These are phyloP conservation scores for Pilophorus perplexus DNA, from an alignment of 2,888 invertebrate genomes.

Conservation along the genomic window DNA sequence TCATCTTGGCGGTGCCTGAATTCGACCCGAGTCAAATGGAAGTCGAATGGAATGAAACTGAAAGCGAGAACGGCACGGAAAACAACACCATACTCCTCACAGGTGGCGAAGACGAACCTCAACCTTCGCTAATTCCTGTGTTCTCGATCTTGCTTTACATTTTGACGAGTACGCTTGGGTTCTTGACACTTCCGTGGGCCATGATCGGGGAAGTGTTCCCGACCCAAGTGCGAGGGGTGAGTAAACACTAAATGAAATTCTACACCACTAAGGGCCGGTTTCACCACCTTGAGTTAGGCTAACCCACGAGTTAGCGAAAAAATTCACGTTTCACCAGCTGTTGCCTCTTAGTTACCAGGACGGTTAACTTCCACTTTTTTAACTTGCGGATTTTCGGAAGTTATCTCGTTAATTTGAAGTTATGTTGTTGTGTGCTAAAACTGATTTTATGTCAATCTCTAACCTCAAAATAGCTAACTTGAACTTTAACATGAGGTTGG, in stretches of 20 bases:
- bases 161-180: conserved; percentile 57
- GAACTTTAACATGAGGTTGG: too few relatives aligned
- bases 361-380: too few relatives aligned
- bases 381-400: too few relatives aligned
- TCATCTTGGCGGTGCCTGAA: not conserved
- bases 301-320: too few relatives aligned
- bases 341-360: too few relatives aligned
- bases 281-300: too few relatives aligned
- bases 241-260: conserved; percentile 24
- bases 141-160: conserved; percentile 47
- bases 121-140: conserved; percentile 46
- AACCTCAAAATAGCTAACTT: too few relatives aligned
- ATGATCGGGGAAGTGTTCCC: conserved; percentile 60
- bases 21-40: not conserved
- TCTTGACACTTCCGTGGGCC: conserved; percentile 59
- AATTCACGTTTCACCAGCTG: too few relatives aligned
- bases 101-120: conserved; percentile 20
- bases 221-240: conserved; percentile 55
- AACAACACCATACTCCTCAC: conserved; percentile 21
- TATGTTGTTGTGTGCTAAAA: too few relatives aligned
- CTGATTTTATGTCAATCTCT: too few relatives aligned
- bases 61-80: conserved; percentile 44
- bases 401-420: too few relatives aligned
- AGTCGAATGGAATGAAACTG: not conserved
- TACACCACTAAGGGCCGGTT: too few relatives aligned